These are phyloP conservation scores for Nesogale talazaci DNA, from an alignment of 2,113 vertebrate genomes.

Conservation along the genomic window DNA sequence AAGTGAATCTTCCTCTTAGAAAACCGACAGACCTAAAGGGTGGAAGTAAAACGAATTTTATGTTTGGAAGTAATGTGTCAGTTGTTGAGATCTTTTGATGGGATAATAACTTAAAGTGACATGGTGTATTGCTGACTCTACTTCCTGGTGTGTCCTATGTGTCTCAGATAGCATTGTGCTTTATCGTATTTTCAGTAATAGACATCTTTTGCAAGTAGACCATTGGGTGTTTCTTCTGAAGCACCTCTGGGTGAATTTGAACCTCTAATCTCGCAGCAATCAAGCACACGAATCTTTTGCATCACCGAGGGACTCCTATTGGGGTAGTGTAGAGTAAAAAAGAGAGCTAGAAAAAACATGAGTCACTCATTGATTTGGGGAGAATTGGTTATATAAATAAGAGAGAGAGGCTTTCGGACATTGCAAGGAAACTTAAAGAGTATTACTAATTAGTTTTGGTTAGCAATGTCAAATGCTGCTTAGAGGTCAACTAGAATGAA, in stretches of 20 bases:
- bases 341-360: neutral
- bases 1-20: too few species aligned
- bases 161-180: neutral
- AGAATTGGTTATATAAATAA: neutral
- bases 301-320: neutral
- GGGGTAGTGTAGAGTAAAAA: neutral
- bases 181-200: neutral
- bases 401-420: neutral
- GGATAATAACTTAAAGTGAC: neutral
- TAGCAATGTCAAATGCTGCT: neutral
- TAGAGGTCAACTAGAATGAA: constrained; percentile 54
- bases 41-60: neutral
- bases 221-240: neutral
- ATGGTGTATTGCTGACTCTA: too few species aligned
- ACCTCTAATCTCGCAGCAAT: too few species aligned
- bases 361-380: neutral
- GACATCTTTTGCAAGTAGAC: neutral
- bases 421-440: constrained; percentile 13
- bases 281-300: neutral
- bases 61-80: neutral
- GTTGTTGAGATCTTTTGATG: neutral
- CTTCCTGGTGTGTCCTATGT: neutral
- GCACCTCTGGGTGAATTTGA: neutral
- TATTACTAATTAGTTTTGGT: constrained; percentile 23
- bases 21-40: too few species aligned